A percentile compares a stretch with the other conserved stretches of the same genome.
Evolutionary conservation across 2,113 vertebrate species (phyloP).

Genomic region (Corythoichthys intestinalis): DNA sequence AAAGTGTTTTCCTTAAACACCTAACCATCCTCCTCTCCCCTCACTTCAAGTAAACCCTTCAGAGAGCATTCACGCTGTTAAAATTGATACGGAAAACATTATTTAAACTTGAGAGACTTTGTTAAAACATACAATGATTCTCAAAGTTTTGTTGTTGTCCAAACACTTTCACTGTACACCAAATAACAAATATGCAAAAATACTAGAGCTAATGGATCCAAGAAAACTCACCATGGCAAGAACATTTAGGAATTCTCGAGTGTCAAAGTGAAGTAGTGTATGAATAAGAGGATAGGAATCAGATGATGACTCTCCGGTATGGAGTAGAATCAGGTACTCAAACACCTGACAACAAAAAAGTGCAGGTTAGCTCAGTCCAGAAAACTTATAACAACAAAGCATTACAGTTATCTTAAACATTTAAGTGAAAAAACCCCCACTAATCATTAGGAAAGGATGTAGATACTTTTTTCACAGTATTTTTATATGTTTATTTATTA

Average conservation of each 20-base stretch:
- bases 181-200: background rate
- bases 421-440: too few species aligned
- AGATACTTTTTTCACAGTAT: too few species aligned
- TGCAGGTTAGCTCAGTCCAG: background rate
- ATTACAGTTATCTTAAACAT: background rate
- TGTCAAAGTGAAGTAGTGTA: constrained; percentile 93
- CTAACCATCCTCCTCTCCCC: too few species aligned
- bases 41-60: too few species aligned
- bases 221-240: constrained; percentile 86
- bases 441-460: too few species aligned
- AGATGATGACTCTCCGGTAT: constrained; percentile 76
- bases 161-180: background rate
- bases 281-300: constrained; percentile 86
- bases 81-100: too few species aligned
- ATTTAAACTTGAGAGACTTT: too few species aligned
- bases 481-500: too few species aligned
- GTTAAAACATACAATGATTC: too few species aligned
- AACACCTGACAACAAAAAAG: constrained; percentile 78
- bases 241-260: constrained; percentile 95
- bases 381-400: background rate
- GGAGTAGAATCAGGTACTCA: constrained; percentile 94
- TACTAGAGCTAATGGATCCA: background rate
- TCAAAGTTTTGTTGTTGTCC: too few species aligned
- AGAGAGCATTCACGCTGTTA: too few species aligned
- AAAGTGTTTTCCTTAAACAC: too few species aligned